Evolutionary conservation across 92 coral and sea anemone species (phyloP), one percentile per base, ranked within the genome.

Genomic region (Paramuricea clavata): DNA sequence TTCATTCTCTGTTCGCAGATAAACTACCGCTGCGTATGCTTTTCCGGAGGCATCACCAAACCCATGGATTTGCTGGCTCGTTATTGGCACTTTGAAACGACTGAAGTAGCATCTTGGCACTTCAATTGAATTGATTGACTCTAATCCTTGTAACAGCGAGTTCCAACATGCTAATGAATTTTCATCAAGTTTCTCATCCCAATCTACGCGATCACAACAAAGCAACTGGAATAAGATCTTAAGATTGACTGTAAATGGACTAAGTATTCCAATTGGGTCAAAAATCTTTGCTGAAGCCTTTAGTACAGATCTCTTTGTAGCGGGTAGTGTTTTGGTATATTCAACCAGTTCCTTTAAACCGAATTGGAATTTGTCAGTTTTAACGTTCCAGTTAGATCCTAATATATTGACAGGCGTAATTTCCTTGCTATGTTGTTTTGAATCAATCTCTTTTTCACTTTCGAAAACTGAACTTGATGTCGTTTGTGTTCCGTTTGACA

Each of bases 191-290:
- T 15, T 2, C 2, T 19, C 82, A n/a, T 81, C 90, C 82, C 90
- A 87, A 61, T 87, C 85, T 33, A 71, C 72, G 22, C 41, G 68
- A 44, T 71, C 86, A 25, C 25, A 22, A 57, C 74, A 82, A 59
- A 90, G 67, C 50, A 25, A 56, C 73, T 82, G 93, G 73, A 86
- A 82, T 49, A 90, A 60, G 49, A 80, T 39, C 59, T 81, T 86
- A 31, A 72, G 75, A 25, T 77, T 81, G 28, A 82, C 87, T 59
- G 90, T 86, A 47, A 47, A 47, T 12, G 94, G 91, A 2, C 88
- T 85, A 12, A 92, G 68, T 49, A 90, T 22, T 78, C 94, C 88
- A n/a, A 88, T 36, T 32, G 86, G 94, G 60, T 91, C 92, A 33
- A 88, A 91, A 17, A 92, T 74, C 74, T 88, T 92, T 15, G 89